phyloP scores from a whole-genome alignment of 2,113 vertebrate genomes.

The Tamias sibiricus region DNA sequence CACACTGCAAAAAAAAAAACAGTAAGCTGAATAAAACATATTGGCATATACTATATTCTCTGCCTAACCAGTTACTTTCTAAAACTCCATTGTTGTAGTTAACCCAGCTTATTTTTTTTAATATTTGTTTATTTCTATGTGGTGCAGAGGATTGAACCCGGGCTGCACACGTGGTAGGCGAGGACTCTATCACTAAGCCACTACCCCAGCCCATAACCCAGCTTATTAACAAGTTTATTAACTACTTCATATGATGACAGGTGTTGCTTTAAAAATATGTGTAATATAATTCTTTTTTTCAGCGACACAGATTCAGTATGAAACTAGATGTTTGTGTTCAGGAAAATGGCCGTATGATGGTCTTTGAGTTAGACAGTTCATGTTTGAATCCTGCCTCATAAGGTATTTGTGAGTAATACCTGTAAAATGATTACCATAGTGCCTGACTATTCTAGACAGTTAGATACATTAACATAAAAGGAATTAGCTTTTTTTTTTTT shows the following conservation, averaged over 20 bases:
- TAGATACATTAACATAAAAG: background rate
- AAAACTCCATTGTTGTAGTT: background rate
- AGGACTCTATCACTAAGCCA: too few species aligned
- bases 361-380: background rate
- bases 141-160: too few species aligned
- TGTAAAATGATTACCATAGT: background rate
- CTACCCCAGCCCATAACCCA: background rate
- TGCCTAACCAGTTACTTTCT: conserved; percentile 39
- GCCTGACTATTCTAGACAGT: background rate
- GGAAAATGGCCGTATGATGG: background rate
- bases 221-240: conserved; percentile 29
- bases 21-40: background rate
- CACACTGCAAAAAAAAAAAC: background rate
- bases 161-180: too few species aligned
- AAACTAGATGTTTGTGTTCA: background rate
- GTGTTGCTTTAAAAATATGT: background rate
- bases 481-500: background rate
- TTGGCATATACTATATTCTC: background rate
- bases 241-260: background rate
- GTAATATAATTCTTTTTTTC: background rate
- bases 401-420: background rate
- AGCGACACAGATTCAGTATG: background rate
- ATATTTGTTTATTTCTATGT: too few species aligned
- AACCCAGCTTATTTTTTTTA: background rate
- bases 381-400: background rate